Evolutionary conservation across 2,797 vertebrate genomes (phyloP).

Genomic region (Macroramphosus scolopax): DNA sequence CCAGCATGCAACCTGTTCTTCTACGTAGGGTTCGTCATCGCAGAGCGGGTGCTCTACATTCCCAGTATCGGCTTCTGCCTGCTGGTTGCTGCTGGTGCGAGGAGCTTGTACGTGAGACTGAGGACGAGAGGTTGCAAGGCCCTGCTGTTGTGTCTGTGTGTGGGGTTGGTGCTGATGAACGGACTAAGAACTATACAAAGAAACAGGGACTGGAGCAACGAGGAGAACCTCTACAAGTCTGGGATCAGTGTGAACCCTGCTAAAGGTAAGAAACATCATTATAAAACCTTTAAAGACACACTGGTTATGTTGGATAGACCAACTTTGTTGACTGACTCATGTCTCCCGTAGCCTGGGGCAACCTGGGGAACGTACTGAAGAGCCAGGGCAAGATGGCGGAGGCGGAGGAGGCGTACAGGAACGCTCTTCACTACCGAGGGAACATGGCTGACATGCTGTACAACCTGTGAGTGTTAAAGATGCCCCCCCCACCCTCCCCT

Average conservation of each 20-base stretch:
- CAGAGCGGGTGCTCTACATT: conserved; percentile 97
- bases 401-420: conserved; percentile 95
- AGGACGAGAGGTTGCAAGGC: conserved; percentile 86
- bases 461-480: conserved; percentile 92
- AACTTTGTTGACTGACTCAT: conserved; percentile 37
- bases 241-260: conserved; percentile 98
- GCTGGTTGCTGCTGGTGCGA: conserved; percentile 88
- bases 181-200: conserved; percentile 91
- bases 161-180: conserved; percentile 88
- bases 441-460: conserved; percentile 99
- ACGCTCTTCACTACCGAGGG: conserved; percentile 95
- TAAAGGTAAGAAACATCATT: conserved; percentile 96
- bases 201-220: conserved; percentile 95
- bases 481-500: conserved; percentile 25
- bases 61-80: conserved; percentile 98
- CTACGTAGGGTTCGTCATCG: conserved; percentile 98
- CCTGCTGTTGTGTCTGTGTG: conserved; percentile 83
- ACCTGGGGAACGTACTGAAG: conserved; percentile 94
- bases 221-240: conserved; percentile 97
- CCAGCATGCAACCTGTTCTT: conserved; percentile 98
- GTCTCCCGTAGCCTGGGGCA: conserved; percentile 86
- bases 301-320: too few relatives aligned
- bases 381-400: conserved; percentile 93
- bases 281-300: too few relatives aligned
- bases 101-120: conserved; percentile 85